Conservation (phyloP, 2,888 invertebrate genomes). For the Coenonympha glycerion region DNA sequence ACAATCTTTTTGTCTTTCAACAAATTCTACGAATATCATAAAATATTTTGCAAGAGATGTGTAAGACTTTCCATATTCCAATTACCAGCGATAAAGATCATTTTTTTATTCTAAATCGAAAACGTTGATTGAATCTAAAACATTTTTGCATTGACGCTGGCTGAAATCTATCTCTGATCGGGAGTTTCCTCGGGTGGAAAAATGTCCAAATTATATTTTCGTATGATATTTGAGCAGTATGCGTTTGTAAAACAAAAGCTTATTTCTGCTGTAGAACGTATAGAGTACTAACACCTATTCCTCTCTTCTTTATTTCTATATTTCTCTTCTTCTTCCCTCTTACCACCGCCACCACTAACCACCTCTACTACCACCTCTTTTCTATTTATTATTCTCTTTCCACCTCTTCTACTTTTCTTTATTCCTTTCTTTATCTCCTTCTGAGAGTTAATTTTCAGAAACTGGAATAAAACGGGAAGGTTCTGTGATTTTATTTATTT, state of each 20-base stretch:
- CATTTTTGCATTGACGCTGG: constrained; percentile 49
- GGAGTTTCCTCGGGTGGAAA: constrained; percentile 50
- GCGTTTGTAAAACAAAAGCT: neutral
- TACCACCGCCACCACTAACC: too few relatives aligned
- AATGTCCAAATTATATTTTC: constrained; percentile 24
- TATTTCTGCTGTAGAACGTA: neutral
- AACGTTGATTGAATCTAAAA: constrained; percentile 61
- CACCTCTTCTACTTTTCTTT: too few relatives aligned
- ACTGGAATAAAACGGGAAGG: too few relatives aligned
- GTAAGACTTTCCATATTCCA: constrained; percentile 4
- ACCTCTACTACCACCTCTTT: too few relatives aligned
- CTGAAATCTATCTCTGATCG: constrained; percentile 50
- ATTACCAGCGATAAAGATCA: constrained; percentile 3
- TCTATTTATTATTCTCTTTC: too few relatives aligned
- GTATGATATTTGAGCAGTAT: neutral
- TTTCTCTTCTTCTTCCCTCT: too few relatives aligned
- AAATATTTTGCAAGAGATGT: too few relatives aligned
- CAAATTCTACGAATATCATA: too few relatives aligned
- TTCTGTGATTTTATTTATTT: too few relatives aligned
- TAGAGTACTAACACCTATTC: neutral
- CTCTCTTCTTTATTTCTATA: neutral
- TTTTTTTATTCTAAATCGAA: constrained; percentile 35
- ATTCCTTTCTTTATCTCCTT: too few relatives aligned
- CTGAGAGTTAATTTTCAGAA: too few relatives aligned
- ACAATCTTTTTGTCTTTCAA: too few relatives aligned